Evolutionary conservation across 1,140 invertebrate genomes (phyloP).

Genomic region (Acyrthosiphon pisum): DNA sequence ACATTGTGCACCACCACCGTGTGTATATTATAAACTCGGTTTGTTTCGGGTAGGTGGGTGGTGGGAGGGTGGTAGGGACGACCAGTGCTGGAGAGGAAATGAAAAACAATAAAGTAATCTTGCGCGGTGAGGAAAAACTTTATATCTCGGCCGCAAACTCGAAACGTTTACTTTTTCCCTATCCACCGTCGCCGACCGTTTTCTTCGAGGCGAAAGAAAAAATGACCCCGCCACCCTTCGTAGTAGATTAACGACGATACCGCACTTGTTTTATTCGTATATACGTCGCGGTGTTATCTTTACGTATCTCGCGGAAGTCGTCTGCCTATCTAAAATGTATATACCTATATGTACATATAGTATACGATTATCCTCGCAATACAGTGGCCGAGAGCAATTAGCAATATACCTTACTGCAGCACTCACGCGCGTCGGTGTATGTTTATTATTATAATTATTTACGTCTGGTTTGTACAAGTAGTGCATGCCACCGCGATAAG

Average conservation of each 20-base stretch:
- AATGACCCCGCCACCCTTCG: neutral
- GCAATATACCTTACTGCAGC: neutral
- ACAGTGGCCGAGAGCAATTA: conserved; percentile 14
- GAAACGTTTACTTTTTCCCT: conserved; percentile 30
- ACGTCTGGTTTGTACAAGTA: neutral
- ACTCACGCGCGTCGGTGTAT: neutral
- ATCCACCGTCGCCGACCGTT: neutral
- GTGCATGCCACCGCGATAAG: neutral
- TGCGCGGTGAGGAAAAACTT: conserved; percentile 11
- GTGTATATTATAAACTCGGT: neutral
- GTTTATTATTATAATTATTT: neutral
- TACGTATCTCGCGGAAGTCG: neutral
- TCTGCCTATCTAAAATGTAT: neutral
- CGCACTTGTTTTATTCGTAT: conserved; percentile 33
- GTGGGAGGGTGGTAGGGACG: neutral
- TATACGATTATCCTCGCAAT: neutral
- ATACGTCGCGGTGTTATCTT: neutral
- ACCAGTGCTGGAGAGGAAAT: conserved; percentile 43
- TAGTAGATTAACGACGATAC: conserved; percentile 53
- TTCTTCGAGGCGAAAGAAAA: neutral
- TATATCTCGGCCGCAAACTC: conserved; percentile 48
- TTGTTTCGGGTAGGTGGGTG: neutral
- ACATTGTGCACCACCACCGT: neutral
- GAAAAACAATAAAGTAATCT: conserved; percentile 57
- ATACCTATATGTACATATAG: neutral